A percentile compares a stretch with the other conserved stretches of the same genome.
phyloP scores from a whole-genome alignment of 30 jellyfish, hydroid and myxozoan species.

The Cassiopea xamachana region DNA sequence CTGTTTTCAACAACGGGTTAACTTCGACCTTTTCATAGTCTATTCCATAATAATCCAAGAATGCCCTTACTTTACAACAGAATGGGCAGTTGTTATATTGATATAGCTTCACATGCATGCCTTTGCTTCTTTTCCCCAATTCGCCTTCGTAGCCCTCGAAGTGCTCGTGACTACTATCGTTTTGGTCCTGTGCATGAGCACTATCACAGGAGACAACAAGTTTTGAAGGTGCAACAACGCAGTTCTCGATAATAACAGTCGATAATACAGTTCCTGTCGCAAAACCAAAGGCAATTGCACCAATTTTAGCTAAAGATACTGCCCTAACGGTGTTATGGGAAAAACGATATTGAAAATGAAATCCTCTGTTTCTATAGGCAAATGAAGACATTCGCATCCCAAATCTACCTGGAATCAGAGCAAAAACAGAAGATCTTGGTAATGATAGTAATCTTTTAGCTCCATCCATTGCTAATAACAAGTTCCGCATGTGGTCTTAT shows the following conservation, averaged over 20 bases:
- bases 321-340: background rate
- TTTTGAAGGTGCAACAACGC: background rate
- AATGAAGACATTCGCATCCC: background rate
- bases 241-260: background rate
- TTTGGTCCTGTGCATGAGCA: background rate
- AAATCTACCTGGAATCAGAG: background rate
- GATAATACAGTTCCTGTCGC: background rate
- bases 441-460: background rate
- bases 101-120: conserved; percentile 48
- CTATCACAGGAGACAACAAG: conserved; percentile 4
- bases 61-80: conserved; percentile 96
- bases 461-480: background rate
- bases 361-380: background rate
- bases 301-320: background rate
- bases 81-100: conserved; percentile 98
- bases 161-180: background rate
- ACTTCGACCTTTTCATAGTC: conserved; percentile 94
- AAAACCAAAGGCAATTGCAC: conserved; percentile 14
- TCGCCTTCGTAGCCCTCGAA: conserved; percentile 1
- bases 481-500: too few species aligned
- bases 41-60: conserved; percentile 91
- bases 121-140: background rate
- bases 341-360: background rate
- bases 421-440: background rate
- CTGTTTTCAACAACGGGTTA: conserved; percentile 83